phyloP scores from a whole-genome alignment of 2,113 vertebrate species.

The Petaurus breviceps region DNA sequence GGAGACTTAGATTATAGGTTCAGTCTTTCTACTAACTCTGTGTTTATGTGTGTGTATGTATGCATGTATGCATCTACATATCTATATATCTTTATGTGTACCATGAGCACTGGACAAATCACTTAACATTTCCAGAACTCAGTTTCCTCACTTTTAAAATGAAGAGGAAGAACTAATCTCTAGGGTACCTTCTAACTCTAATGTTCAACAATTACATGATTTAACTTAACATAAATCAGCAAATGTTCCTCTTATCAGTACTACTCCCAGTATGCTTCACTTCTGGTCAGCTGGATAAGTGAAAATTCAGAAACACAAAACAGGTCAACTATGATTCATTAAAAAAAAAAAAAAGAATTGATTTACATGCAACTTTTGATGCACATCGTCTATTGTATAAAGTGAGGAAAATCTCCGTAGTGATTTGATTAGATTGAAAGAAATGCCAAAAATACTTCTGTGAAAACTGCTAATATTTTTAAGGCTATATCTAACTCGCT shows the following conservation, averaged over 20 bases:
- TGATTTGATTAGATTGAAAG: background rate
- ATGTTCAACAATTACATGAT: background rate
- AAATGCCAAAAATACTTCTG: background rate
- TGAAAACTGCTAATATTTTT: background rate
- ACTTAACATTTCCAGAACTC: background rate
- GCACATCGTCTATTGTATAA: background rate
- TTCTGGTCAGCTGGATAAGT: background rate
- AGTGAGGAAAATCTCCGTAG: background rate
- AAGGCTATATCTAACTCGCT: background rate
- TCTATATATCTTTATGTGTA: background rate
- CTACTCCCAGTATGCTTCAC: background rate
- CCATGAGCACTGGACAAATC: background rate
- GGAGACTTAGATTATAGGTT: background rate
- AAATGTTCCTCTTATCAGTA: background rate
- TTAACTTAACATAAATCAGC: background rate
- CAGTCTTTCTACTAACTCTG: background rate
- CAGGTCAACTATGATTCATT: background rate
- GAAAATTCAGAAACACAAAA: background rate
- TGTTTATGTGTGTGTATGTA: background rate
- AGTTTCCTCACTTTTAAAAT: background rate
- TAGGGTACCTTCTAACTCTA: background rate
- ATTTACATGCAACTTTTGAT: background rate
- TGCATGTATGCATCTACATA: background rate
- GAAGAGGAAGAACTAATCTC: background rate
- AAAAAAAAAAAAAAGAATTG: background rate